phyloP scores from a whole-genome alignment of 1,140 invertebrate species.

The Lepidurus couesii region DNA sequence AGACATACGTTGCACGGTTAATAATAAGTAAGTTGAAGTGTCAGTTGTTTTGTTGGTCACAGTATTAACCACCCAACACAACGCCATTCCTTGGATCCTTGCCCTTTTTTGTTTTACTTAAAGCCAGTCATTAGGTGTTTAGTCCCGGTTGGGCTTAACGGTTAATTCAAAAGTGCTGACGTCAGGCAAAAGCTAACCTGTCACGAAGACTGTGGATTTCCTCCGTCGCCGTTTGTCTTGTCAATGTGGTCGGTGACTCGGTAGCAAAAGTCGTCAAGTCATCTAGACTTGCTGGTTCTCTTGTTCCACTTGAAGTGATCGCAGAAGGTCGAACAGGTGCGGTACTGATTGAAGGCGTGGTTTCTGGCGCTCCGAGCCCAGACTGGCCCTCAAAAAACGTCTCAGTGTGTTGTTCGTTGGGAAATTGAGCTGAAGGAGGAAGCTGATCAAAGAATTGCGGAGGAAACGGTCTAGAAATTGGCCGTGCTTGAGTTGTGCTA shows the following conservation, averaged over 20 bases:
- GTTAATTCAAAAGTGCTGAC: not conserved
- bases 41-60: not conserved
- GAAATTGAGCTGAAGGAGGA: not conserved
- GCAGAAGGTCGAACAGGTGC: not conserved
- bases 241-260: not conserved
- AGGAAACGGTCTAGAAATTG: not conserved
- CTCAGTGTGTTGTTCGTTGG: not conserved
- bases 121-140: slow-evolving; percentile 3
- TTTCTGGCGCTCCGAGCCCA: not conserved
- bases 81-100: not conserved
- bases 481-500: no score
- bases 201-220: not conserved
- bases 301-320: not conserved
- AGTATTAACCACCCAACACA: no score
- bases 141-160: not conserved
- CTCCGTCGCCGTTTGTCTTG: slow-evolving; percentile 11
- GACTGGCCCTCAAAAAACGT: not conserved
- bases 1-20: no score
- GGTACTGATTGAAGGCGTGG: not conserved
- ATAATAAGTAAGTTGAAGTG: not conserved
- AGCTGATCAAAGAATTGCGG: not conserved
- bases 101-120: not conserved
- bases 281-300: not conserved
- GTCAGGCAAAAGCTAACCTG: slow-evolving; percentile 8
- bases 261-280: not conserved